phyloP scores from a whole-genome alignment of 2,797 vertebrate species.

The Semotilus atromaculatus region DNA sequence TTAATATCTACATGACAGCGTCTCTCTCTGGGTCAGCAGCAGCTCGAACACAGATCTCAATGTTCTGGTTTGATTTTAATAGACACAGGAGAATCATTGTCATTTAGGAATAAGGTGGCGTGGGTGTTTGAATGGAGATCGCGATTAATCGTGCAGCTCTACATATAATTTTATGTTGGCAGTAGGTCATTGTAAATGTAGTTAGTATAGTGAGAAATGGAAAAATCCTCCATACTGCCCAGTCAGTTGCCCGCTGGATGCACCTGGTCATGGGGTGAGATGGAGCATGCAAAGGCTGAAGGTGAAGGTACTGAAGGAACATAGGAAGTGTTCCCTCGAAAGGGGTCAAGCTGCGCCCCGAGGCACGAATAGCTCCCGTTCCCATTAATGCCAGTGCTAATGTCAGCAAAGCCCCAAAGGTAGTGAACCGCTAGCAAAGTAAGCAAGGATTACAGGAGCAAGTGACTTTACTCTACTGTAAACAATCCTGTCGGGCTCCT shows the following conservation, averaged over 20 bases:
- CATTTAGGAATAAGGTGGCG: not conserved
- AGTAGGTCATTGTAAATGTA: not conserved
- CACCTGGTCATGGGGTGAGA: constrained; percentile 38
- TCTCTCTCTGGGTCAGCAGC: not conserved
- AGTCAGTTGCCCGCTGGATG: constrained; percentile 23
- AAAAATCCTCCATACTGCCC: not conserved
- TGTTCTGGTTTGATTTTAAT: not conserved
- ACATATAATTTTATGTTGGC: not conserved
- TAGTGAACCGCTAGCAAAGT: constrained; percentile 50
- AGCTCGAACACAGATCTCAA: not conserved
- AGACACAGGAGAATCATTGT: not conserved
- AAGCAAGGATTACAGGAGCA: constrained; percentile 51
- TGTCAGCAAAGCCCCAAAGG: constrained; percentile 55
- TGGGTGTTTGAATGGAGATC: not conserved
- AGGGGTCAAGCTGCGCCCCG: constrained; percentile 37
- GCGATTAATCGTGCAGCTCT: not conserved
- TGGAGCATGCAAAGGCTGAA: constrained; percentile 17
- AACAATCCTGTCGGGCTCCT: constrained; percentile 9
- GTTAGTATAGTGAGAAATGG: not conserved
- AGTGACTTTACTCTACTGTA: constrained; percentile 32
- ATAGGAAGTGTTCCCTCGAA: constrained; percentile 43
- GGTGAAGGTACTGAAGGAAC: constrained; percentile 33
- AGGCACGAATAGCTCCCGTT: constrained; percentile 42
- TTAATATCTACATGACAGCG: not conserved
- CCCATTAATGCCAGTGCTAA: constrained; percentile 56